Evolutionary conservation across 2,888 invertebrate genomes (phyloP), one percentile per base, ranked within the genome.

Genomic region (Agonopterix arenella): DNA sequence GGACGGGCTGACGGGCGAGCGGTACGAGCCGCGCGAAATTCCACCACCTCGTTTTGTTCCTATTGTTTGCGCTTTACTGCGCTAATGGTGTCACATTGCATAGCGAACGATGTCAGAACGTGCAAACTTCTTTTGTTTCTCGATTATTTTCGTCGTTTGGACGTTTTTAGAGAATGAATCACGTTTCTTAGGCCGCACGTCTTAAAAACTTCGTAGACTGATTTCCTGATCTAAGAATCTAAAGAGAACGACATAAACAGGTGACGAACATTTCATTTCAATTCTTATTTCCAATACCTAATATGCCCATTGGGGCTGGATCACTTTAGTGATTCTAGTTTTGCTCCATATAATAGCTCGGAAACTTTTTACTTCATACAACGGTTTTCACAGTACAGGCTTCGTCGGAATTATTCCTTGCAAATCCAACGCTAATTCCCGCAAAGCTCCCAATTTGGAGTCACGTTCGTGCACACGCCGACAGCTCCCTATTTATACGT

Each of bases 21-120:
- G 40, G 40, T 40, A 40, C 59, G 60, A 68, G 66, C 64, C 72
- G 77, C 74, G 81, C 78, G 70, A 80, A 80, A 82, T 84, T 75
- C 82, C 80, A 50, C 48, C 69, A 60, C 57, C 63, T 73, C 67
- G 64, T 73, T 76, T 83, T 83, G 70, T 66, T 84, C 61, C 60
- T 76, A 74, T 81, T 83, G 80, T 78, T 70, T 62, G 64, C 70
- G 68, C 66, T 71, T 73, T 68, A 66, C 68, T 62, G 60, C 70
- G 66, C 75, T 83, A 84, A 85, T 84, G 83, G 84, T 84, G 84
- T 84, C 84, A 83, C 84, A 84, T 84, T 80, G 82, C 84, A 76
- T 69, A 73, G 71, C 78, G 68, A 71, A 73, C 71, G 73, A 69
- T 76, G 75, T 77, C 77, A 73, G 71, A 74, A 71, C 65, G 71